Evolutionary conservation across 2,113 vertebrate species (phyloP), one percentile per base, ranked within the genome.

Genomic region (Caranx ignobilis): DNA sequence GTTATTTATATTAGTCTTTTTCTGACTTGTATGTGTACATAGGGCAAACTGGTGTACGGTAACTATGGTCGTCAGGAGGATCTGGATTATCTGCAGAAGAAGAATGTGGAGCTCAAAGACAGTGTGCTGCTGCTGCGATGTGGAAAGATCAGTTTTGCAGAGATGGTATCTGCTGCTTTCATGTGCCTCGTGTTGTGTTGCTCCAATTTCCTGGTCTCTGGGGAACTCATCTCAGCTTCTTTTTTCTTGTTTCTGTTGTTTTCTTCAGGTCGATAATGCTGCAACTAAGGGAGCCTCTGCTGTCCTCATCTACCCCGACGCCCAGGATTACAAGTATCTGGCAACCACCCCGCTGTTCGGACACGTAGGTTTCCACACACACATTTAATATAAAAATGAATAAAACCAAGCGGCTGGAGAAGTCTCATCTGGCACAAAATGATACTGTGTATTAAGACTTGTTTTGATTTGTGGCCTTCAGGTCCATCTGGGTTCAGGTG

Each of bases 401-500:
- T 48, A 11, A 11, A 48, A 13, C 10, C 4, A 39, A 39, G 0
- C 19, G 13, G 16, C 15, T 5, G 7, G 15, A 9, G 8, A 2
- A 50, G 48, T 50, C 18, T 19, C 18, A 50, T 8, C 19, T 11
- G 12, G 11, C 21, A 19, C 3, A 16, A 8, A 12, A 16, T 50
- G 16, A 2, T 3, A 21, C 13, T 35, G 21, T 39, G 12, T 21
- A 1, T 56, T 62, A 11, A 16, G 34, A 39, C 16, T 19, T 47
- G 3, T 50, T 76, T 62, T 18, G 26, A 26, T 11, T 2, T 60
- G 16, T 61, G 31, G 65, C 54, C 41, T 91, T 77, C 82, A 99
- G 98, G 98, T 97, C 75, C 98, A 99, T 67, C 84, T 97, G 67
- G 98, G 98, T 72, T 96, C 96, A 4, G 98, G 98, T 3, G 98